Evolutionary conservation across 2,888 invertebrate species (phyloP).

Genomic region (Patella caerulea): DNA sequence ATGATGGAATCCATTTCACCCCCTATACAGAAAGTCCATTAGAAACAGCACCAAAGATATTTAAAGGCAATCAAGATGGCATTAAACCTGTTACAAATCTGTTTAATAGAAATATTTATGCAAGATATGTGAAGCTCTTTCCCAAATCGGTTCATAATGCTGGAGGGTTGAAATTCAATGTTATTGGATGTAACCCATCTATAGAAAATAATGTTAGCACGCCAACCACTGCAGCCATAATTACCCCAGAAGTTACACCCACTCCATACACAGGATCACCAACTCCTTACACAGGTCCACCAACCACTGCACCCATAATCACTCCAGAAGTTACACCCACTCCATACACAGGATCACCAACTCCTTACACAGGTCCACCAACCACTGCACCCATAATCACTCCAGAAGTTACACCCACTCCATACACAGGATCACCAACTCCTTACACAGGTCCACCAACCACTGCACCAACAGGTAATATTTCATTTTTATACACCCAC

Average conservation of each 20-base stretch:
- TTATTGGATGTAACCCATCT: conserved; percentile 55
- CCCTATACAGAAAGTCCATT: conserved; percentile 40
- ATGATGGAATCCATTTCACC: conserved; percentile 48
- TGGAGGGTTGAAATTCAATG: conserved; percentile 51
- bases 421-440: background rate
- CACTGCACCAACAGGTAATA: too few relatives aligned
- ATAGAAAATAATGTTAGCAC: conserved; percentile 13
- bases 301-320: conserved; percentile 3
- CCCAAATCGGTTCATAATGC: conserved; percentile 45
- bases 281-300: conserved; percentile 19
- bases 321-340: conserved; percentile 16
- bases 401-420: conserved; percentile 12
- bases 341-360: background rate
- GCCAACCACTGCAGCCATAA: conserved; percentile 28
- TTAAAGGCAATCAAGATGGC: conserved; percentile 46
- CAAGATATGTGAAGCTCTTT: conserved; percentile 50
- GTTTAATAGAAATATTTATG: conserved; percentile 50
- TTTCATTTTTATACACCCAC: too few relatives aligned
- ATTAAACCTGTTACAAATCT: conserved; percentile 41
- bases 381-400: background rate
- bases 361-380: conserved; percentile 22
- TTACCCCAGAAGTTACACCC: conserved; percentile 18
- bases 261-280: background rate
- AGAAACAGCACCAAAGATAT: conserved; percentile 38
- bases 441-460: conserved; percentile 20